Conservation (phyloP, 2,888 invertebrate genomes). For the Cataglyphis albicans region DNA sequence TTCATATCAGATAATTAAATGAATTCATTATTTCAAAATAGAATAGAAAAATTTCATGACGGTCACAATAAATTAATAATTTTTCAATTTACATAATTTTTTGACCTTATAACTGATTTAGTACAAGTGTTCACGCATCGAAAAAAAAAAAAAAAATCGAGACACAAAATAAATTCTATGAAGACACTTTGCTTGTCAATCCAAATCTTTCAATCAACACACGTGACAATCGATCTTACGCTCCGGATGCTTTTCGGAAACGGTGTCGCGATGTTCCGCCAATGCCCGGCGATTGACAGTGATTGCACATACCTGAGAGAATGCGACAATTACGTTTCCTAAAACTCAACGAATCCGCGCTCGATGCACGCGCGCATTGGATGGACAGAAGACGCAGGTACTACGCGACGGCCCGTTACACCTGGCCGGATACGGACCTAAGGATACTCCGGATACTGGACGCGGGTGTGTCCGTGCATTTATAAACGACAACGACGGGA, state of each 20-base stretch:
- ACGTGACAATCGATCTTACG: constrained; percentile 27
- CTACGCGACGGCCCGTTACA: constrained; percentile 69
- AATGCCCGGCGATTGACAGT: constrained; percentile 18
- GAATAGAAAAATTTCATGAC: background rate
- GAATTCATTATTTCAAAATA: background rate
- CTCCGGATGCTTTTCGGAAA: constrained; percentile 43
- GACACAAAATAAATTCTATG: background rate
- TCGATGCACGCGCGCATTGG: constrained; percentile 69
- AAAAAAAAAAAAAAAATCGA: too few relatives aligned
- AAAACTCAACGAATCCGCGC: constrained; percentile 73
- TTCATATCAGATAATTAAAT: background rate
- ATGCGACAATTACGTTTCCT: constrained; percentile 74
- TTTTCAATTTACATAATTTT: background rate
- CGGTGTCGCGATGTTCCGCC: background rate
- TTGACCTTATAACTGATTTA: background rate
- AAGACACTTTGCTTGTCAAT: background rate
- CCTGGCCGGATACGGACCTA: constrained; percentile 68
- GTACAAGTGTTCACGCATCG: background rate
- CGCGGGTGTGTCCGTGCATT: constrained; percentile 71
- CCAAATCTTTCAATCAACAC: background rate
- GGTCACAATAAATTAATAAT: background rate
- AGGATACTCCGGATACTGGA: constrained; percentile 59
- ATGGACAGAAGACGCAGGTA: constrained; percentile 74
- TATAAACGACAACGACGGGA: constrained; percentile 39
- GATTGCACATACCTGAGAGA: constrained; percentile 72